Evolutionary conservation across 2,888 invertebrate species (phyloP), one percentile per base, ranked within the genome.

Genomic region (Resseliella maxima): DNA sequence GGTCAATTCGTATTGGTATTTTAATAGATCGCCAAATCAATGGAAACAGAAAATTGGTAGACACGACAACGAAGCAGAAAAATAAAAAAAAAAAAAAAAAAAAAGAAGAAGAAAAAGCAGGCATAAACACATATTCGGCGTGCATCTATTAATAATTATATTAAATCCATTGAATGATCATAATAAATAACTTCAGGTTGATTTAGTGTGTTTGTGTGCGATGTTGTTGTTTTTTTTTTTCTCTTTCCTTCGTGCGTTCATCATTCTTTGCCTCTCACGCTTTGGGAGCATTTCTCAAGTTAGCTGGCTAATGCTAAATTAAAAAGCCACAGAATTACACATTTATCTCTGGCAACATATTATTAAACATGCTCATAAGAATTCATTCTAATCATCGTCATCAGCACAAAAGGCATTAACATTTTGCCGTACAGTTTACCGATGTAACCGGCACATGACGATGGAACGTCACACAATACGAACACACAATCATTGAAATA

Each of bases 81-180:
- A 3, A 59, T 8, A n/a, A 24, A 24, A 2, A 59, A 59, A 2
- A 72, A 31, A 72, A 72, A 12, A 5, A n/a, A 72, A 35, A 15
- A 72, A 15, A 1, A 31, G 2, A 15, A 1, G 1, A 35, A 12
- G 3, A 0, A 3, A 59, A 5, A 15, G 72, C 72, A n/a, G n/a
- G n/a, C n/a, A n/a, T n/a, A n/a, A n/a, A n/a, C n/a, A 50, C n/a
- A n/a, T n/a, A n/a, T n/a, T 50, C 21, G 72, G 15, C 31, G 31
- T 27, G 72, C 31, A n/a, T 72, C 31, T 31, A 72, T 72, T 72
- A 72, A 72, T 72, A 31, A 72, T 72, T 72, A 31, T 31, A 72
- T 72, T 72, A 72, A 72, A 72, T 72, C 31, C 59, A 24, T 27
- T 59, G 59, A 59, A 59, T 59, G 59, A 3, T 59, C 72, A 72